A percentile compares a stretch with the other conserved stretches of the same genome.
Evolutionary conservation across 2,113 vertebrate species (phyloP).

Genomic region (Myotis yumanensis): DNA sequence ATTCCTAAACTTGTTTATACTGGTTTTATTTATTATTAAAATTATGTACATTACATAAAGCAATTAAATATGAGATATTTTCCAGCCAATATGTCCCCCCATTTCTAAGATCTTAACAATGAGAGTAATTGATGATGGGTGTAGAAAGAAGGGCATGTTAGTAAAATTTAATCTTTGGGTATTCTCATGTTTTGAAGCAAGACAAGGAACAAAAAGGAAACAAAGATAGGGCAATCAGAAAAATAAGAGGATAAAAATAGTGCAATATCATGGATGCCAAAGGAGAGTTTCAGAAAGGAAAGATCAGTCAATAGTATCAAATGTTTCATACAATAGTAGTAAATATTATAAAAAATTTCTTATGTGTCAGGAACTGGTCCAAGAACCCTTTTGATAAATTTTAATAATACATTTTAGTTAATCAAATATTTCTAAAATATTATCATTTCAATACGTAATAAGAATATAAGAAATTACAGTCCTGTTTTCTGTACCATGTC

Average conservation of each 20-base stretch:
- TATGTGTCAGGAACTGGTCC: neutral
- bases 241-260: neutral
- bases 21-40: neutral
- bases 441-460: neutral
- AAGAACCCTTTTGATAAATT: neutral
- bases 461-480: neutral
- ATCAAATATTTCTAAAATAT: neutral
- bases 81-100: neutral
- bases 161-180: neutral
- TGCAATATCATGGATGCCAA: neutral
- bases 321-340: neutral
- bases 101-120: neutral
- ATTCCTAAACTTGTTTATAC: neutral
- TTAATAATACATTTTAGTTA: neutral
- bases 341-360: neutral
- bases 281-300: neutral
- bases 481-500: neutral
- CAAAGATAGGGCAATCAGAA: neutral
- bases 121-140: neutral
- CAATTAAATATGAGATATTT: neutral
- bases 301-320: neutral
- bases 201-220: neutral
- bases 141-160: neutral
- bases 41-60: neutral
- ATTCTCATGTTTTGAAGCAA: neutral